Evolutionary conservation across 2,888 invertebrate genomes (phyloP), one percentile per base, ranked within the genome.

Genomic region (Chouioia cunea): DNA sequence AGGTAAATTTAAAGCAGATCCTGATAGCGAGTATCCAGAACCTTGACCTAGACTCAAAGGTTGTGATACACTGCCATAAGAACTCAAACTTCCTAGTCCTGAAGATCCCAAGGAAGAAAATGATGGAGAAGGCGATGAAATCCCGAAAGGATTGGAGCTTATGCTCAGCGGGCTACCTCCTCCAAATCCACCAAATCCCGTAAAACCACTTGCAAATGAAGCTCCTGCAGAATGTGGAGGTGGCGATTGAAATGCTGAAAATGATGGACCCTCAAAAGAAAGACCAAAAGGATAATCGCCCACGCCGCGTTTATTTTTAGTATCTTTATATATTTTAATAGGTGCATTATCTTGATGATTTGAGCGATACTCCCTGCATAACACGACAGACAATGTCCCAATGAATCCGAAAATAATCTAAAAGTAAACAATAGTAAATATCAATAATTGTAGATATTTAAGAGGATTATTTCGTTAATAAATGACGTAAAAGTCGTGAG

Each of bases 241-340:
- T 3, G 59, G 6, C 12, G 67, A 44, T 52, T 63, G 72, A 4
- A 67, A 63, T 36, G 58, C 36, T n/a, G 23, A 53, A 23, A 63
- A 62, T 8, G 72, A 54, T 48, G 66, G 20, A 20, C 65, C 62
- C 15, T 65, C 65, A 46, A 57, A 74, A n/a, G 62, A 8, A 20
- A 67, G 52, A n/a, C 63, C 58, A 8, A 66, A 56, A 59, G 77
- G 73, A 60, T 79, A 79, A 23, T 85, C 84, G 4, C 65, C 73
- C 18, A 80, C 73, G 1, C 85, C 85, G 15, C 85, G 80, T 73
- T 85, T 85, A 60, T 81, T 83, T 69, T 84, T 82, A 0, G 69
- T 71, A n/a, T 76, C 72, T 27, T 77, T 78, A 36, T 74, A 73
- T 50, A 72, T 73, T 46, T 79, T 74, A 14, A 68, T 68, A 14